A percentile compares a stretch with the other conserved stretches of the same genome.
These are phyloP conservation scores for Batillaria attramentaria DNA, from an alignment of 1,140 invertebrate species.

Conservation along the genomic window DNA sequence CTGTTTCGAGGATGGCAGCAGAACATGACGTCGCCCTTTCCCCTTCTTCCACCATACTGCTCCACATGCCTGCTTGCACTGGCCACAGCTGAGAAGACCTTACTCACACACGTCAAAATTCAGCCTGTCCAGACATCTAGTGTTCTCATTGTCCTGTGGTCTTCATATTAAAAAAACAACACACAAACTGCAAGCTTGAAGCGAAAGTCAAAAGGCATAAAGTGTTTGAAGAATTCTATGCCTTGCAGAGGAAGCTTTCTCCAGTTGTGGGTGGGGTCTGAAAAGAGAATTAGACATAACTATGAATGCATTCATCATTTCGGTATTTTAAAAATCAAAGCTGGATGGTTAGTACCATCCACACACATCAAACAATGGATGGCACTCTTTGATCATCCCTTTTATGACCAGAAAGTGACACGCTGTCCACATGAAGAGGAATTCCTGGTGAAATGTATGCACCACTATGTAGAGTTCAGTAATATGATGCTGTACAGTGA, in stretches of 20 bases:
- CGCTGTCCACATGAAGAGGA: background rate
- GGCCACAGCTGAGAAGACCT: too few relatives aligned
- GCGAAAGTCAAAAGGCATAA: constrained; percentile 38
- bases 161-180: background rate
- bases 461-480: background rate
- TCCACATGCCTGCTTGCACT: too few relatives aligned
- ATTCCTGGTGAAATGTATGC: background rate
- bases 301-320: background rate
- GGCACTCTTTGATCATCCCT: background rate
- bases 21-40: too few relatives aligned
- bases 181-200: background rate
- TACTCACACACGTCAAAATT: too few relatives aligned
- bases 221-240: constrained; percentile 55
- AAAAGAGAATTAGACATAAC: constrained; percentile 25
- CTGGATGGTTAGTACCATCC: background rate
- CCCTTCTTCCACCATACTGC: too few relatives aligned
- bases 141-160: background rate
- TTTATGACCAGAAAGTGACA: background rate
- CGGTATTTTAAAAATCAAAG: background rate
- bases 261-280: constrained; percentile 53
- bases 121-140: too few relatives aligned
- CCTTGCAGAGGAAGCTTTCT: constrained; percentile 42
- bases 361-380: background rate
- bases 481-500: background rate
- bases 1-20: too few relatives aligned